A percentile compares a stretch with the other conserved stretches of the same genome.
These are phyloP conservation scores for Heliconius erato DNA, from an alignment of 2,888 invertebrate species.

Conservation along the genomic window DNA sequence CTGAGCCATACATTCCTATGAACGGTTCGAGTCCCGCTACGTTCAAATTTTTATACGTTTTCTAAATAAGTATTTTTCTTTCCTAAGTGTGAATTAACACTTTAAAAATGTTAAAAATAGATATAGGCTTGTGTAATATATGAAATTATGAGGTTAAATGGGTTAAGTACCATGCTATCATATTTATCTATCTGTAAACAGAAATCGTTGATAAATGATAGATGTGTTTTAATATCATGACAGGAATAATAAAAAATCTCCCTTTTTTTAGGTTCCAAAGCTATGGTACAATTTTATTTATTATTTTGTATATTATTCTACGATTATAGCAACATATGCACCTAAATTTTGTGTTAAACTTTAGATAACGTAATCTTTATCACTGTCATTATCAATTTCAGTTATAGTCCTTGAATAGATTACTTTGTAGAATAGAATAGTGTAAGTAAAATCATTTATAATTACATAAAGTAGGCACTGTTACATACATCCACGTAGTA, in stretches of 20 bases:
- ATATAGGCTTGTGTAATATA: slow-evolving; percentile 1
- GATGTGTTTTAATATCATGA: neutral
- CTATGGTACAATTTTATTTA: neutral
- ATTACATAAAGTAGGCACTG: neutral
- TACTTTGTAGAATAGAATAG: neutral
- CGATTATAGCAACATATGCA: no score
- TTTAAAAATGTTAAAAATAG: neutral
- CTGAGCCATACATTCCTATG: no score
- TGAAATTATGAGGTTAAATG: neutral
- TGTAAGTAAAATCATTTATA: neutral
- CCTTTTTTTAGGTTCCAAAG: neutral
- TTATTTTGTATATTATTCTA: neutral
- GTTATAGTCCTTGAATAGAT: slow-evolving; percentile 8
- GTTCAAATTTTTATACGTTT: no score
- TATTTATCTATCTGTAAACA: neutral
- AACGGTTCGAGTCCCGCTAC: no score
- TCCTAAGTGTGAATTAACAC: no score
- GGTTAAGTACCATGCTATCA: slow-evolving; percentile 15
- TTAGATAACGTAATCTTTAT: slow-evolving; percentile 11
- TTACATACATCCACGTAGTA: neutral
- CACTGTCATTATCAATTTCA: slow-evolving; percentile 11
- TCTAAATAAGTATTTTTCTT: no score
- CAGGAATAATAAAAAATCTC: neutral
- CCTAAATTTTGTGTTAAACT: neutral
- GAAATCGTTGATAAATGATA: slow-evolving; percentile 10